These are phyloP conservation scores for Trinectes maculatus DNA, from an alignment of 2,113 vertebrate genomes.

Conservation along the genomic window DNA sequence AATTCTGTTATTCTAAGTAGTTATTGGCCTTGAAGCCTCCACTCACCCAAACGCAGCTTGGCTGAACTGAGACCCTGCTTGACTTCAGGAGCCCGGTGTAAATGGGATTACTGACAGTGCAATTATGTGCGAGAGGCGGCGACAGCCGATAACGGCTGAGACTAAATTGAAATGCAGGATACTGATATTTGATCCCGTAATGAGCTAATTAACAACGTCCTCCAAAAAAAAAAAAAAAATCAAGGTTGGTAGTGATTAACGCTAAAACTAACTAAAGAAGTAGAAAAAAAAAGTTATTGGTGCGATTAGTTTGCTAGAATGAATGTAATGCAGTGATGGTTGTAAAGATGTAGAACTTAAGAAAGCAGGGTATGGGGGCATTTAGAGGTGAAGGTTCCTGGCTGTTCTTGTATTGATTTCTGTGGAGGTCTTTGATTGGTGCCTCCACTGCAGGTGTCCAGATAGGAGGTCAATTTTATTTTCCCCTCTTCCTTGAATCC, in stretches of 20 bases:
- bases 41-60: background rate
- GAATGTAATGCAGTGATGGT: no score
- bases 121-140: conserved; percentile 8
- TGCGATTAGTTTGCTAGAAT: no score
- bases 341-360: no score
- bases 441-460: no score
- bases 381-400: no score
- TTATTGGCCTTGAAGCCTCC: conserved; percentile 1
- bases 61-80: background rate
- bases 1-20: background rate
- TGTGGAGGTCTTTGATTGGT: no score
- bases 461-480: background rate
- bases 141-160: conserved; percentile 6
- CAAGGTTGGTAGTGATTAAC: no score
- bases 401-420: no score
- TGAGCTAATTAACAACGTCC: background rate
- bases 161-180: background rate
- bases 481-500: background rate
- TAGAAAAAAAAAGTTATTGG: no score
- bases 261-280: no score
- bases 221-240: background rate
- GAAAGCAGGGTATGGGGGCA: no score
- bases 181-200: background rate
- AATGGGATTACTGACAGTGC: conserved; percentile 11
- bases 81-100: background rate